phyloP scores from a whole-genome alignment of 2,113 vertebrate genomes.

The Gadus macrocephalus region DNA sequence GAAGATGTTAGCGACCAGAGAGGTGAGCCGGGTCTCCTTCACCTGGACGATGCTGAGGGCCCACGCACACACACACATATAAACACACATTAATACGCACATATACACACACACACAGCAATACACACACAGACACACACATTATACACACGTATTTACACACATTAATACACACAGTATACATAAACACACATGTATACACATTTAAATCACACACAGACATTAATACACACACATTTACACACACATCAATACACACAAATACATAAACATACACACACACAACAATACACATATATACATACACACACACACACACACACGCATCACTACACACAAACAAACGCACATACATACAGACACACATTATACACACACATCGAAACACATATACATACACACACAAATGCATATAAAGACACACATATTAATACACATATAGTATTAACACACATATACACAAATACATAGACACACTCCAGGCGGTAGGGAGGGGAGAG shows the following conservation, averaged over 20 bases:
- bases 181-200: not conserved
- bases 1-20: conserved; percentile 86
- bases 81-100: no score
- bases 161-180: not conserved
- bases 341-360: not conserved
- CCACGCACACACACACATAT: not conserved
- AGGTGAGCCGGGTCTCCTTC: conserved; percentile 91
- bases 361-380: conserved; percentile 8
- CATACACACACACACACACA: conserved; percentile 2
- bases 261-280: no score
- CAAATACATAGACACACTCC: conserved; percentile 42
- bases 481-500: conserved; percentile 13
- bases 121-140: no score
- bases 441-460: conserved; percentile 18
- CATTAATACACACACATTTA: no score
- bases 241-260: no score
- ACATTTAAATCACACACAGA: not conserved
- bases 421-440: conserved; percentile 11
- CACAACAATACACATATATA: not conserved
- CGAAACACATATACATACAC: not conserved
- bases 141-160: no score
- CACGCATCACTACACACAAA: conserved; percentile 1
- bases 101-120: no score
- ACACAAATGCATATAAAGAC: no score
- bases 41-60: conserved; percentile 86